Conservation (phyloP, 2,888 invertebrate species). For the Nephrotoma appendiculata region DNA sequence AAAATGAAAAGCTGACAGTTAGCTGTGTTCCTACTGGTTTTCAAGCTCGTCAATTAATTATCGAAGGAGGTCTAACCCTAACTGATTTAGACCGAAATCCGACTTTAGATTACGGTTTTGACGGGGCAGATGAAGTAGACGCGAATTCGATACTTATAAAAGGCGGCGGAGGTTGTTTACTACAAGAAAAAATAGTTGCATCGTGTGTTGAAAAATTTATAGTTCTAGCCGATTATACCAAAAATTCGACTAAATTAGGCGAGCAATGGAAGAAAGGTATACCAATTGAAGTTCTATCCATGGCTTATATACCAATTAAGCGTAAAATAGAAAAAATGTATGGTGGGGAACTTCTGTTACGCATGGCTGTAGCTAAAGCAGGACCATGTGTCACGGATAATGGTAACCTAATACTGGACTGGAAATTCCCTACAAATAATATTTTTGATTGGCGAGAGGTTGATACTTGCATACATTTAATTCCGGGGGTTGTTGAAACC, state of each 20-base stretch:
- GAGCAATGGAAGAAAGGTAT: slow-evolving; percentile 84
- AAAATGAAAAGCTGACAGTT: slow-evolving; percentile 58
- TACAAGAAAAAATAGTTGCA: slow-evolving; percentile 79
- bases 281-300: slow-evolving; percentile 93
- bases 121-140: slow-evolving; percentile 98
- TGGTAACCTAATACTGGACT: slow-evolving; percentile 94
- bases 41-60: slow-evolving; percentile 81
- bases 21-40: slow-evolving; percentile 88
- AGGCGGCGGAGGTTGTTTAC: slow-evolving; percentile 88
- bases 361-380: slow-evolving; percentile 81
- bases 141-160: slow-evolving; percentile 76
- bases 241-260: slow-evolving; percentile 69
- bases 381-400: slow-evolving; percentile 98
- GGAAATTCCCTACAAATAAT: slow-evolving; percentile 57
- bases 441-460: slow-evolving; percentile 52
- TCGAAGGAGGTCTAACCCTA: slow-evolving; percentile 59
- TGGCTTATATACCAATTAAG: slow-evolving; percentile 76
- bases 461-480: slow-evolving; percentile 50
- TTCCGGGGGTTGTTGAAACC: slow-evolving; percentile 90
- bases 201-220: slow-evolving; percentile 73
- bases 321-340: slow-evolving; percentile 50
- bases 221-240: slow-evolving; percentile 88
- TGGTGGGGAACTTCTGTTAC: slow-evolving; percentile 62
- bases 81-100: slow-evolving; percentile 77
- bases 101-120: slow-evolving; percentile 76